These are phyloP conservation scores for Gadopsis bispinosus DNA, from an alignment of 2,797 vertebrate genomes.

Conservation along the genomic window DNA sequence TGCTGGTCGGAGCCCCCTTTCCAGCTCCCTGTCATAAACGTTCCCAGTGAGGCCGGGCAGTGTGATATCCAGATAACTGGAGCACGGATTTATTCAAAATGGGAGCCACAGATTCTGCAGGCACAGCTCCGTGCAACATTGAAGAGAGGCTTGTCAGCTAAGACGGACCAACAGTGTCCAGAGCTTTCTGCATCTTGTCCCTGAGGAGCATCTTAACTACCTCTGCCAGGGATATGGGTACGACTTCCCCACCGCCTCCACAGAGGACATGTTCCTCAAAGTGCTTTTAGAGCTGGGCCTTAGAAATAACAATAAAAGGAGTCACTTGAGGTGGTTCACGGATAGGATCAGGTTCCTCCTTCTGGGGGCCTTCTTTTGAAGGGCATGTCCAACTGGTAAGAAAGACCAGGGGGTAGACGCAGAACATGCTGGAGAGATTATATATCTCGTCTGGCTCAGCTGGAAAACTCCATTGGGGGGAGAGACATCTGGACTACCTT, in stretches of 20 bases:
- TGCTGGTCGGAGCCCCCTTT: neutral
- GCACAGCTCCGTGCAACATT: too few relatives aligned
- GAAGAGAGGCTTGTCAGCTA: too few relatives aligned
- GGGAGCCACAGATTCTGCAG: too few relatives aligned
- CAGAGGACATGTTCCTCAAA: neutral
- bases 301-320: neutral
- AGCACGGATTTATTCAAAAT: too few relatives aligned
- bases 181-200: too few relatives aligned
- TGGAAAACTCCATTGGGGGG: neutral
- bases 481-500: neutral
- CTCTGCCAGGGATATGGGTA: neutral
- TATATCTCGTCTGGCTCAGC: neutral
- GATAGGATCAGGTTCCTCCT: neutral
- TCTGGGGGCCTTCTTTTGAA: neutral
- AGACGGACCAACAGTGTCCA: too few relatives aligned
- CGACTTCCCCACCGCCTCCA: neutral
- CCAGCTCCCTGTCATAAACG: neutral
- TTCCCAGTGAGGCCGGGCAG: too few relatives aligned
- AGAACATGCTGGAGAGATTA: neutral
- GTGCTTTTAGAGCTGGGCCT: neutral
- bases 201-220: neutral
- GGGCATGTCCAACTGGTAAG: neutral
- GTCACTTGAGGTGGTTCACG: neutral
- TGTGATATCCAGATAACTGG: too few relatives aligned
- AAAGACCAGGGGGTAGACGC: neutral